Base-by-base conservation (phyloP, 2,888 invertebrate genomes). In the Parnassius mnemosyne region DNA sequence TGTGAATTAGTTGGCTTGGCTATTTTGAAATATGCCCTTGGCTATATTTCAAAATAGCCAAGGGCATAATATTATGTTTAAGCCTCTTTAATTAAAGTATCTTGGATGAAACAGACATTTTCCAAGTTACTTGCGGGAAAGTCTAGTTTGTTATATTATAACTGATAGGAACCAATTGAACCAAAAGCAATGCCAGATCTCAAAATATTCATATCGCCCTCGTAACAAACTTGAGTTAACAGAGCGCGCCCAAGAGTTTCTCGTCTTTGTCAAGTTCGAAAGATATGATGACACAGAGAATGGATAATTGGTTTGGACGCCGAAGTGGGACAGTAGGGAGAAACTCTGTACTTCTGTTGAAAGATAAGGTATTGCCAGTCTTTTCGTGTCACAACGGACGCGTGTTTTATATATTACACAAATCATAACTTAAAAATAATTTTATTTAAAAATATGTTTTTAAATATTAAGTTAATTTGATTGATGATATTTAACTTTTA, bases 141-240 rank as follows among this genome's bases (percentile, higher is more conserved):
- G 25, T 25, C 7, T n/a, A 25, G 11, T 41, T 12, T 13, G 49
- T 13, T 49, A 49, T 53, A 16, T 42, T 53, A 16, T 42, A 43
- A 43, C 43, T 16, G 42, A 16, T 53, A 10, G 46, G 46, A 56
- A 34, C n/a, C 46, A 47, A 10, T 25, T 56, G 56, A 47, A 46
- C 46, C 56, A n/a, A 20, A 20, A 44, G 52, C 20, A 13, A 42
- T n/a, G 56, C n/a, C 56, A n/a, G 10, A 47, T 57, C 52, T 50
- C 54, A 50, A 57, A 57, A 57, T 53, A 56, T 61, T 56, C 58
- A 63, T 63, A 52, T 51, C 57, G 50, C 57, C 57, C 51, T 47
- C 51, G 57, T 51, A 58, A 58, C 51, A 51, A 58, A 52, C 51
- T 58, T 52, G 41, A 41, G 20, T 57, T 42, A 50, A 47, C 2